phyloP scores from a whole-genome alignment of 2,113 vertebrate genomes.

The Ploceus nigricollis region DNA sequence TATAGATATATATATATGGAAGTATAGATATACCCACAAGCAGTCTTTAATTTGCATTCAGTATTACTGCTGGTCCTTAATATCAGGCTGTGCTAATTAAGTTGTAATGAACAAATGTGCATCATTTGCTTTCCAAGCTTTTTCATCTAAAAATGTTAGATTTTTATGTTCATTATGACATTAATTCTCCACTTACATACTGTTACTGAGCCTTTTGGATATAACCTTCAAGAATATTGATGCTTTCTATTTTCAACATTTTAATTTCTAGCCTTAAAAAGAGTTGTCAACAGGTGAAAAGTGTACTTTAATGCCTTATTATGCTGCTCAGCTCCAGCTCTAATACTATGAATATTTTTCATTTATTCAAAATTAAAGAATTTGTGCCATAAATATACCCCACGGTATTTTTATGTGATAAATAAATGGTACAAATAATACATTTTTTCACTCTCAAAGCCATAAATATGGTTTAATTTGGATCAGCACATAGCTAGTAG shows the following conservation, averaged over 20 bases:
- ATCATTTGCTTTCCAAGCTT: background rate
- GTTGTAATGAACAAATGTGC: background rate
- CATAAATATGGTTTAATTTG: background rate
- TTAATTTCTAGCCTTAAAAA: constrained; percentile 24
- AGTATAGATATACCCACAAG: background rate
- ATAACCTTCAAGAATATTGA: constrained; percentile 31
- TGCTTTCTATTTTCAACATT: constrained; percentile 1
- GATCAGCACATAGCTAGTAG: background rate
- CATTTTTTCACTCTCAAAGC: background rate
- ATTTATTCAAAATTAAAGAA: background rate
- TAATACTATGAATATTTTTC: background rate
- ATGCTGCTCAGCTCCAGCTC: background rate
- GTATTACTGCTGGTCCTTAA: background rate
- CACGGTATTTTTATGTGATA: background rate
- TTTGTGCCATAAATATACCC: background rate
- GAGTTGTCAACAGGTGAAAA: constrained; percentile 1
- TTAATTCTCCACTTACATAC: constrained; percentile 12
- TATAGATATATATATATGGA: background rate
- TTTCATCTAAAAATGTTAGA: background rate
- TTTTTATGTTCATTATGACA: background rate
- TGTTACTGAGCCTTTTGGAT: constrained; percentile 2
- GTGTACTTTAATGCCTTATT: background rate
- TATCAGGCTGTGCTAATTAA: background rate
- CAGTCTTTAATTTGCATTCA: background rate
- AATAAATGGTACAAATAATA: background rate